phyloP scores from a whole-genome alignment of 2,113 vertebrate genomes.

The Eulacestoma nigropectus region DNA sequence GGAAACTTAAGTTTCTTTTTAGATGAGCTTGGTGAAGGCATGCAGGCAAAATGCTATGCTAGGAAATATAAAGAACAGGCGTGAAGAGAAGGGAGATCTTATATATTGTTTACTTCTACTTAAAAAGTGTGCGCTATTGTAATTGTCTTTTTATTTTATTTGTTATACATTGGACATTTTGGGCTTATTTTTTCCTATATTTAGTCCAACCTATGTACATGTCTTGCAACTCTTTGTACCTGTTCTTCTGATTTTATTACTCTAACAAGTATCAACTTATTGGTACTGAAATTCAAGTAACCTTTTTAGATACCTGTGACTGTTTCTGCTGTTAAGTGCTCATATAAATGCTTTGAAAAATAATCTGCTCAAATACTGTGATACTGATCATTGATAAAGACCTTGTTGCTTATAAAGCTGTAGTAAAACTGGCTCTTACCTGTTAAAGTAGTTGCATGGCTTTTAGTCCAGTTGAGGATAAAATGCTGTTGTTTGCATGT shows the following conservation, averaged over 20 bases:
- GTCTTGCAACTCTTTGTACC: not conserved
- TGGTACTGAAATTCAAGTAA: not conserved
- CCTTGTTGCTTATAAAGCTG: not conserved
- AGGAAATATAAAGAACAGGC: not conserved
- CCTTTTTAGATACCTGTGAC: not conserved
- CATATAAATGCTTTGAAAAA: not conserved
- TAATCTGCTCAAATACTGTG: not conserved
- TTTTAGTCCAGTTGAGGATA: not conserved
- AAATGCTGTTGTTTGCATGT: not conserved
- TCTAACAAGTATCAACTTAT: not conserved
- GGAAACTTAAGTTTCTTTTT: not conserved
- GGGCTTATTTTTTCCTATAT: not conserved
- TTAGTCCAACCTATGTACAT: not conserved
- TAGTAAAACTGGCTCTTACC: not conserved
- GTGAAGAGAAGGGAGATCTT: not conserved
- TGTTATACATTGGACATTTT: not conserved
- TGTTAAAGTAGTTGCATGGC: not conserved
- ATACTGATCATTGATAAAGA: not conserved
- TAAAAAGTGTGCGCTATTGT: not conserved
- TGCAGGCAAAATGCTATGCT: not conserved
- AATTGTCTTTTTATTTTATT: not conserved
- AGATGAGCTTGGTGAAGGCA: not conserved
- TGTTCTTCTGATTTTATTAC: not conserved
- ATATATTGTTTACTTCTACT: not conserved
- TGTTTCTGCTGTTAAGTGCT: not conserved